A percentile compares a stretch with the other conserved stretches of the same genome.
phyloP scores from a whole-genome alignment of 2,113 vertebrate genomes.

The Mastomys natalensis region DNA sequence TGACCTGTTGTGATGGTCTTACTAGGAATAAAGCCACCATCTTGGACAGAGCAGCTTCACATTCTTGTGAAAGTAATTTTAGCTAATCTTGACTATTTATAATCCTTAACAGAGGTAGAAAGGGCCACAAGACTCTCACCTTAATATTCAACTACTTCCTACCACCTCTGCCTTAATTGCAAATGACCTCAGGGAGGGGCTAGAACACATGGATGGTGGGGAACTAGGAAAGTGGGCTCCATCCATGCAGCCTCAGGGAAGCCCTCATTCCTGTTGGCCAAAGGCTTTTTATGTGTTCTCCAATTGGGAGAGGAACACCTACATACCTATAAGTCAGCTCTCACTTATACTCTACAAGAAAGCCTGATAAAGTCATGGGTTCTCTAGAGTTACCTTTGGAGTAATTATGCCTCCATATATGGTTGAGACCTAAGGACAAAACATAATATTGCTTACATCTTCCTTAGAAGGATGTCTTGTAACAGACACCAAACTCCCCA shows the following conservation, averaged over 20 bases:
- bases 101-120: not conserved
- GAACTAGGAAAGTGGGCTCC: not conserved
- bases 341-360: not conserved
- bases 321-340: not conserved
- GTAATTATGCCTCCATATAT: not conserved
- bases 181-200: fast-evolving
- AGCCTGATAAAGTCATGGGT: not conserved
- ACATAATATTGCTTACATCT: not conserved
- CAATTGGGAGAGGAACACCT: not conserved
- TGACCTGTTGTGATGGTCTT: not conserved
- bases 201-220: not conserved
- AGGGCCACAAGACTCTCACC: not conserved
- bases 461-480: too few relatives aligned
- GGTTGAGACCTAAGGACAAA: not conserved
- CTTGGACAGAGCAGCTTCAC: not conserved
- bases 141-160: too few relatives aligned
- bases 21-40: not conserved
- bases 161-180: not conserved
- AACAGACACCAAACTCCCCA: not conserved
- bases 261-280: not conserved
- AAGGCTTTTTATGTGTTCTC: not conserved
- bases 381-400: not conserved
- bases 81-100: not conserved
- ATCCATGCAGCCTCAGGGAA: not conserved
- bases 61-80: not conserved